A percentile compares a stretch with the other conserved stretches of the same genome.
Evolutionary conservation across 2,113 vertebrate genomes (phyloP).

Genomic region (Bolborhynchus lineola): DNA sequence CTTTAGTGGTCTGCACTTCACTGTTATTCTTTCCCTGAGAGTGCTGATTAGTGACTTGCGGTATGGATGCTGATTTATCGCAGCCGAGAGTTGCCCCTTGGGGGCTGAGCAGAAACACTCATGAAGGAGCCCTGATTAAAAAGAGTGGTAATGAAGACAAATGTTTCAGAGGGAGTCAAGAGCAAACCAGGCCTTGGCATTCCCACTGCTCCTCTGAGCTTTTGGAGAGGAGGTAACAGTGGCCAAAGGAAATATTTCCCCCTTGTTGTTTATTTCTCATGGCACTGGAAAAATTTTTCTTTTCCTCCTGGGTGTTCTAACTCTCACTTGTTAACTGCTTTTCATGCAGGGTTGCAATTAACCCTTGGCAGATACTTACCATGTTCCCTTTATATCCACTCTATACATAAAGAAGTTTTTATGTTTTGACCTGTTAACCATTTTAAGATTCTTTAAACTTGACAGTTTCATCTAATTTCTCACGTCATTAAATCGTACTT

Average conservation of each 20-base stretch:
- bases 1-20: slow-evolving; percentile 72
- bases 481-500: slow-evolving; percentile 73
- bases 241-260: slow-evolving; percentile 86
- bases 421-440: slow-evolving; percentile 74
- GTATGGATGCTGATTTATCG: slow-evolving; percentile 83
- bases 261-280: slow-evolving; percentile 87
- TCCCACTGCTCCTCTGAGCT: slow-evolving; percentile 78
- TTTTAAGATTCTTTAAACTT: slow-evolving; percentile 76
- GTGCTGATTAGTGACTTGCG: slow-evolving; percentile 85
- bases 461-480: slow-evolving; percentile 76
- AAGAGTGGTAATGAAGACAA: slow-evolving; percentile 87
- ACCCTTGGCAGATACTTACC: slow-evolving; percentile 80
- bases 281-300: slow-evolving; percentile 83
- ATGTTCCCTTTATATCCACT: slow-evolving; percentile 65
- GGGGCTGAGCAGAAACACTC: slow-evolving; percentile 83
- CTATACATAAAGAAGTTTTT: slow-evolving; percentile 75
- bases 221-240: slow-evolving; percentile 77
- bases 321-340: slow-evolving; percentile 93
- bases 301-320: slow-evolving; percentile 88
- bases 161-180: slow-evolving; percentile 80
- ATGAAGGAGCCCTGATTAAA: slow-evolving; percentile 83
- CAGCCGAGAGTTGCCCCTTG: slow-evolving; percentile 77
- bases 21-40: slow-evolving; percentile 81
- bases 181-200: slow-evolving; percentile 77
- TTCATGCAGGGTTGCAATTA: slow-evolving; percentile 88